phyloP scores from a whole-genome alignment of 2,113 vertebrate species.

The Malaclemys terrapin region DNA sequence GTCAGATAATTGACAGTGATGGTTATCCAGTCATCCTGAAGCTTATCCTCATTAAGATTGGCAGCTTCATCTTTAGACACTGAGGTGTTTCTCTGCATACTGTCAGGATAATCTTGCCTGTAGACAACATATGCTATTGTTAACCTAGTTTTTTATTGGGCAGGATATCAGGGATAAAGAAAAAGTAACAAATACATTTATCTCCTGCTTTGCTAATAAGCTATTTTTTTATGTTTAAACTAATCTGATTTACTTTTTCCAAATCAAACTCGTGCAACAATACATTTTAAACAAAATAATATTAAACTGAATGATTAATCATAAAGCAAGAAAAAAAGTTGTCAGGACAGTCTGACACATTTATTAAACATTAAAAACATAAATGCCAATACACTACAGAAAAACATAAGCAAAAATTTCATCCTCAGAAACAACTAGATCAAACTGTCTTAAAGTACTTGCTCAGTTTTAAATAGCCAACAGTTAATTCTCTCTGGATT shows the following conservation, averaged over 20 bases:
- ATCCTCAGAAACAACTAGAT: neutral
- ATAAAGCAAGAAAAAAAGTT: neutral
- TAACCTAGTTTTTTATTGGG: neutral
- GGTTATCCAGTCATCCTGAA: conserved; percentile 69
- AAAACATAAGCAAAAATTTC: neutral
- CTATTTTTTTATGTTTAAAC: neutral
- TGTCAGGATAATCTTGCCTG: conserved; percentile 52
- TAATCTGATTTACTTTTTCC: neutral
- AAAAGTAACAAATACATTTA: neutral
- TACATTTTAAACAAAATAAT: neutral
- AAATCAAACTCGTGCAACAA: neutral
- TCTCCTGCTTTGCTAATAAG: neutral
- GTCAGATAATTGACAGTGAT: conserved; percentile 7
- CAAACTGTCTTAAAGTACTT: neutral
- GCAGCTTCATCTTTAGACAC: conserved; percentile 68
- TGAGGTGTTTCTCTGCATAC: conserved; percentile 10
- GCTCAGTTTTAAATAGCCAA: neutral
- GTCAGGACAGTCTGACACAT: neutral
- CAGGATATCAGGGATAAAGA: neutral
- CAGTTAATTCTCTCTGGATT: neutral
- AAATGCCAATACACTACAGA: neutral
- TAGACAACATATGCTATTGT: neutral
- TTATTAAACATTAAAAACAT: neutral
- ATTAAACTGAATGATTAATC: neutral
- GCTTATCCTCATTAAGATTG: conserved; percentile 76